Conservation (phyloP, 2,888 invertebrate species). For the Campoplex nolae region DNA sequence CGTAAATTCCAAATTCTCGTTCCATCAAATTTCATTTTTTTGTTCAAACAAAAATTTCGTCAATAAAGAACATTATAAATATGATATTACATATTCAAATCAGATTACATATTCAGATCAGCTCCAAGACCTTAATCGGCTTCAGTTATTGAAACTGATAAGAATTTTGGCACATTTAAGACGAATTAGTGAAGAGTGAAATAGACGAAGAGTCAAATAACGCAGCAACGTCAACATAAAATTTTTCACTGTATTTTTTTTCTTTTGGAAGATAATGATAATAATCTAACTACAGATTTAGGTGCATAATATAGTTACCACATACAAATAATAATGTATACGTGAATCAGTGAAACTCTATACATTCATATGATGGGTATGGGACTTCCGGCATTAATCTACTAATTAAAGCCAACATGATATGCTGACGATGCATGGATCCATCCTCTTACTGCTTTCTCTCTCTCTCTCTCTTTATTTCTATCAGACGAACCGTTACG, state of each 20-base stretch:
- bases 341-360: conserved; percentile 16
- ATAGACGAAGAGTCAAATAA: not conserved
- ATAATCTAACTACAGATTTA: not conserved
- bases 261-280: conserved; percentile 1
- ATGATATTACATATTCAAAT: not conserved
- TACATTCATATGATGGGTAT: not conserved
- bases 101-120: not conserved
- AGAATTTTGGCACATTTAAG: too few relatives aligned
- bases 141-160: not conserved
- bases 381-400: conserved; percentile 22
- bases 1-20: not conserved
- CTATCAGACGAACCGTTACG: not conserved
- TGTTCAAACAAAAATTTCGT: not conserved
- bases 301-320: not conserved
- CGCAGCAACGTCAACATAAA: not conserved
- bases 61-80: not conserved
- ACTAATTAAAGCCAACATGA: conserved; percentile 49
- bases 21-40: not conserved
- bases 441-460: not conserved
- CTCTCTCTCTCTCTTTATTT: not conserved
- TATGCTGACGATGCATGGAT: conserved; percentile 41
- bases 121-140: not conserved
- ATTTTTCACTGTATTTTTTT: not conserved
- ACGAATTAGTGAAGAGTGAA: too few relatives aligned
- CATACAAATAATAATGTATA: not conserved